A percentile compares a stretch with the other conserved stretches of the same genome.
Evolutionary conservation across 2,888 invertebrate genomes (phyloP).

Genomic region (Prionchulus punctatus): DNA sequence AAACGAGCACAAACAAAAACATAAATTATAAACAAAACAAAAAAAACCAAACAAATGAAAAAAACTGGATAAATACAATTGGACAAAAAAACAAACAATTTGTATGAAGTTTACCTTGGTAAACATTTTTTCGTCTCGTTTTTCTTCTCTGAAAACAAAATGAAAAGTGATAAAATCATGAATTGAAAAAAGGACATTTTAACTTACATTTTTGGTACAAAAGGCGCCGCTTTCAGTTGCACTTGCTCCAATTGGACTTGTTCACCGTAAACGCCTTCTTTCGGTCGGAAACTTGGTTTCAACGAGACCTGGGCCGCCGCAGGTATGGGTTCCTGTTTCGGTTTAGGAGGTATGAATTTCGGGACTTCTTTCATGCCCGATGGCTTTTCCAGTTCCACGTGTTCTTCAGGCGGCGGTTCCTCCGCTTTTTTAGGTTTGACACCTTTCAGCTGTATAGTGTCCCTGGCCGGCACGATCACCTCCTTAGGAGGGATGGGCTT

Average conservation of each 20-base stretch:
- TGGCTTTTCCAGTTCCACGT: constrained; percentile 14
- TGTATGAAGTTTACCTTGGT: neutral
- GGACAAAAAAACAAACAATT: neutral
- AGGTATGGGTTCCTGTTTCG: constrained; percentile 20
- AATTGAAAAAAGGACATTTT: neutral
- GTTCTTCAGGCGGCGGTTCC: neutral
- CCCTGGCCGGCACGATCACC: constrained; percentile 26
- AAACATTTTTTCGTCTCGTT: neutral
- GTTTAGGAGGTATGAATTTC: constrained; percentile 23
- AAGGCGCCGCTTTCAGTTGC: constrained; percentile 8
- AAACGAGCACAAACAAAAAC: no score
- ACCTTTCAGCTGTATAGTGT: constrained; percentile 12
- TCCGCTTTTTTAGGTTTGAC: constrained; percentile 12
- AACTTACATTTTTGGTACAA: constrained; percentile 2
- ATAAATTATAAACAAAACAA: no score
- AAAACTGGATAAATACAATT: no score
- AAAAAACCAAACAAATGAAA: no score
- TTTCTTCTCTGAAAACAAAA: constrained; percentile 3
- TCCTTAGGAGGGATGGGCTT: constrained; percentile 24
- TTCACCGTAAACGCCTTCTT: constrained; percentile 8
- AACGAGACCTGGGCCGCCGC: constrained; percentile 27
- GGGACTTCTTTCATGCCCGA: constrained; percentile 19
- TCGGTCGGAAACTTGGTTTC: constrained; percentile 23
- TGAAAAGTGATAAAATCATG: neutral
- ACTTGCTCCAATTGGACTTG: constrained; percentile 4